phyloP scores from a whole-genome alignment of 2,797 vertebrate species.

The Anas acuta region DNA sequence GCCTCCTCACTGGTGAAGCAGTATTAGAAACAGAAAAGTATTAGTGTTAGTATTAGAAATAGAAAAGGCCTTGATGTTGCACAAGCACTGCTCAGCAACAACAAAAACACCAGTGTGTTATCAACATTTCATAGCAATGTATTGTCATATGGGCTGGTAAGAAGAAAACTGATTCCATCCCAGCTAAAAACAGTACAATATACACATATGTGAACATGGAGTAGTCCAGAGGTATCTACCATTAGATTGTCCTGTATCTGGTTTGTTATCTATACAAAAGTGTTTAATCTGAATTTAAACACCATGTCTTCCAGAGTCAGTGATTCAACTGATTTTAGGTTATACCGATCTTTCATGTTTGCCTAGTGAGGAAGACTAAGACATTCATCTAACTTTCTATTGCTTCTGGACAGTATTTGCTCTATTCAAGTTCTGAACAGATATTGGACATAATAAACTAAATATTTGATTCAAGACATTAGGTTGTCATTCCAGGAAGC shows the following conservation, averaged over 20 bases:
- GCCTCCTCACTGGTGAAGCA: neutral
- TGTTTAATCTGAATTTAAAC: neutral
- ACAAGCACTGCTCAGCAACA: too few relatives aligned
- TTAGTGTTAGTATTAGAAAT: too few relatives aligned
- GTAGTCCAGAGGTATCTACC: neutral
- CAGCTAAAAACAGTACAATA: neutral
- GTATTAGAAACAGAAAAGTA: too few relatives aligned
- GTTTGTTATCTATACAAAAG: neutral
- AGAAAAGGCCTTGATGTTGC: too few relatives aligned
- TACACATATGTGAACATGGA: neutral
- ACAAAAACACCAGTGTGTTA: too few relatives aligned
- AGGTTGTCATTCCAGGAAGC: neutral
- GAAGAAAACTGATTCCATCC: neutral
- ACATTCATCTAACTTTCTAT: too few relatives aligned
- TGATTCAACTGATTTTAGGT: too few relatives aligned
- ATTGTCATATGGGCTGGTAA: neutral
- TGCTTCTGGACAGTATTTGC: neutral
- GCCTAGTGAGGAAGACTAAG: neutral
- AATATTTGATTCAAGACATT: neutral
- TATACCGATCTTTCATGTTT: neutral
- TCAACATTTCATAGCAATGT: too few relatives aligned
- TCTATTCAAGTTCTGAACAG: neutral
- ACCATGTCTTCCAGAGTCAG: neutral
- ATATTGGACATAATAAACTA: neutral
- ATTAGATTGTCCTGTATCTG: neutral